A percentile compares a stretch with the other conserved stretches of the same genome.
These are phyloP conservation scores for Coelopa pilipes DNA, from an alignment of 2,888 invertebrate species.

Conservation along the genomic window DNA sequence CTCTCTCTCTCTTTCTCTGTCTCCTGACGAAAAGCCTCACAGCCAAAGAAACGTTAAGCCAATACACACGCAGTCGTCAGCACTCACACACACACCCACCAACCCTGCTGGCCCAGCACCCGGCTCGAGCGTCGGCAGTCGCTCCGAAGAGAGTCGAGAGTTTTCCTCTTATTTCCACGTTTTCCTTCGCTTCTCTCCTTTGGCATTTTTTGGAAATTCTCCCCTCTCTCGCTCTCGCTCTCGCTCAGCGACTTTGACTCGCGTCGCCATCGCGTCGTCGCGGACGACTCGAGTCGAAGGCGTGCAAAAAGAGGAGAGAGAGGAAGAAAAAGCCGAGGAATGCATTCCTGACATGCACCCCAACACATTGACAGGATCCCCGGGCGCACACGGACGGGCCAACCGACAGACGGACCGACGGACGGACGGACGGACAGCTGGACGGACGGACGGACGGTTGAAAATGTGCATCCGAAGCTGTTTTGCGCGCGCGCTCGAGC, in stretches of 20 bases:
- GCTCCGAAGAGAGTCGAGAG: no score
- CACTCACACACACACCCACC: no score
- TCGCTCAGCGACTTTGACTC: slow-evolving; percentile 4
- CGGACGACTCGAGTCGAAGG: not conserved
- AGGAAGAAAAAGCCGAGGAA: not conserved
- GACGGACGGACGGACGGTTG: not conserved
- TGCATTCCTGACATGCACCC: slow-evolving; percentile 22
- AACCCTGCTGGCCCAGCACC: no score
- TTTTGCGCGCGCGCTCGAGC: slow-evolving; percentile 20
- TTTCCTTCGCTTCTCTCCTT: no score
- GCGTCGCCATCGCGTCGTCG: not conserved
- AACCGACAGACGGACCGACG: not conserved
- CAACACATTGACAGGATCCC: not conserved
- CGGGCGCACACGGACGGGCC: not conserved
- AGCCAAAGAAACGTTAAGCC: no score
- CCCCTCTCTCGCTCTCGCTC: no score
- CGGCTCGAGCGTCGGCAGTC: no score
- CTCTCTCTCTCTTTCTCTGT: no score
- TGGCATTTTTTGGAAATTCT: no score
- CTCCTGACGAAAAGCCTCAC: no score
- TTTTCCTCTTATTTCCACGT: no score
- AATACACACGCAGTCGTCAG: no score
- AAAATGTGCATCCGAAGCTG: slow-evolving; percentile 22
- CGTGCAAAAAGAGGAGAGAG: not conserved
- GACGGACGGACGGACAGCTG: not conserved